phyloP scores from a whole-genome alignment of 2,888 invertebrate species.

The Ferdinandea cuprea region DNA sequence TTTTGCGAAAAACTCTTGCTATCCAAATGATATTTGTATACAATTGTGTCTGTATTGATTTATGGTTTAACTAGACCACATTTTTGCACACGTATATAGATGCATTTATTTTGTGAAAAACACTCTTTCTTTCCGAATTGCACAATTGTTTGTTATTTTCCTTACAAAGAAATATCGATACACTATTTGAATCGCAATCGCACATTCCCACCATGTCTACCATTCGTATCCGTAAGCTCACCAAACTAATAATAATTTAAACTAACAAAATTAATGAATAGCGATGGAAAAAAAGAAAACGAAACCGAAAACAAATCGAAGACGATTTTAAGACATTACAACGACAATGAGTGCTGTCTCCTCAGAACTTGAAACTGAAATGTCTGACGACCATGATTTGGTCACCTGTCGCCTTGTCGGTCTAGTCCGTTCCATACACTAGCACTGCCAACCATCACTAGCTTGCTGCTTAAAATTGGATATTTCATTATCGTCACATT shows the following conservation, averaged over 20 bases:
- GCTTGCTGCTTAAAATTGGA: slow-evolving; percentile 40
- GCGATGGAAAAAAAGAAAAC: not conserved
- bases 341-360: slow-evolving; percentile 18
- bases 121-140: slow-evolving; percentile 25
- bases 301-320: slow-evolving; percentile 12
- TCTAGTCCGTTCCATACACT: slow-evolving; percentile 41
- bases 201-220: slow-evolving; percentile 16
- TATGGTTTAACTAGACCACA: no score
- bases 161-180: slow-evolving; percentile 17
- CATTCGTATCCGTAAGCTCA: slow-evolving; percentile 25
- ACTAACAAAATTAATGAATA: not conserved
- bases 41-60: slow-evolving; percentile 36
- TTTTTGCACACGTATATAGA: not conserved
- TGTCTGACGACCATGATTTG: slow-evolving; percentile 71
- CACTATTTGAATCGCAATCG: not conserved
- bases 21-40: slow-evolving; percentile 29
- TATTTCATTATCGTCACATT: slow-evolving; percentile 25
- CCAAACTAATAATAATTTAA: not conserved
- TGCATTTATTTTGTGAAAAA: slow-evolving; percentile 10
- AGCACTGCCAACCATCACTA: slow-evolving; percentile 11
- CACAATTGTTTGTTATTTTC: slow-evolving; percentile 29
- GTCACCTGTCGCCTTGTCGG: slow-evolving; percentile 71
- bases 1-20: slow-evolving; percentile 1
- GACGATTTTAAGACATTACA: slow-evolving; percentile 4
- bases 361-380: slow-evolving; percentile 77